Percentiles rank a stretch among this genome's conserved stretches.
Conservation (phyloP, 2,888 invertebrate species). For the Papilio protenor region DNA sequence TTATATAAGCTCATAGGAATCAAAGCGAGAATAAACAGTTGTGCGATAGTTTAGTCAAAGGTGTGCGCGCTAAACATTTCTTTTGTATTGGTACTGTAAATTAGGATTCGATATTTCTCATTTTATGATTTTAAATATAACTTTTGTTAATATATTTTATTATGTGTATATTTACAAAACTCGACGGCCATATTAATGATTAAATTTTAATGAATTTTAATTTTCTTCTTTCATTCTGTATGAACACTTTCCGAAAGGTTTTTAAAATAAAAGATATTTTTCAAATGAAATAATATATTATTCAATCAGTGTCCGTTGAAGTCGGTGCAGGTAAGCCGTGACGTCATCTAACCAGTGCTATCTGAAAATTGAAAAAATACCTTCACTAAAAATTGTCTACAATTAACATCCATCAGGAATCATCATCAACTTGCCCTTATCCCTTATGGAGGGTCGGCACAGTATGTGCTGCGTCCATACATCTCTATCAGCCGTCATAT, state of each 20-base stretch:
- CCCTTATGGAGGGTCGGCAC: no score
- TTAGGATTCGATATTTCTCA: not conserved
- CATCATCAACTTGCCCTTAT: no score
- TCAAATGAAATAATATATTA: not conserved
- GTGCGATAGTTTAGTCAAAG: no score
- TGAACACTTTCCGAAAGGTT: not conserved
- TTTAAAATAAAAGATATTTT: not conserved
- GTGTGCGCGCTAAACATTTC: no score
- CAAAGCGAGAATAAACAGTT: no score
- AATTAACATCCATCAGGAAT: no score
- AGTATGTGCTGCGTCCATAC: no score
- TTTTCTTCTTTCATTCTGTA: not conserved
- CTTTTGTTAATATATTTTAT: constrained; percentile 5
- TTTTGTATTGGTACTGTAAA: not conserved
- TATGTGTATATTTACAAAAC: constrained; percentile 27
- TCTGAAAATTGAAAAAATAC: no score
- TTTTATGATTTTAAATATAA: not conserved
- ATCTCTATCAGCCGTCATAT: no score
- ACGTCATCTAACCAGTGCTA: no score
- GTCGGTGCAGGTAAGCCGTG: not conserved
- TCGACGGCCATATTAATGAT: constrained; percentile 42
- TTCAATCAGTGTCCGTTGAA: constrained; percentile 10
- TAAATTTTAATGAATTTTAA: constrained; percentile 31
- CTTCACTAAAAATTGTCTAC: no score
- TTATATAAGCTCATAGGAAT: no score